Conservation (phyloP, 2,888 invertebrate species). For the Campaea margaritaria region DNA sequence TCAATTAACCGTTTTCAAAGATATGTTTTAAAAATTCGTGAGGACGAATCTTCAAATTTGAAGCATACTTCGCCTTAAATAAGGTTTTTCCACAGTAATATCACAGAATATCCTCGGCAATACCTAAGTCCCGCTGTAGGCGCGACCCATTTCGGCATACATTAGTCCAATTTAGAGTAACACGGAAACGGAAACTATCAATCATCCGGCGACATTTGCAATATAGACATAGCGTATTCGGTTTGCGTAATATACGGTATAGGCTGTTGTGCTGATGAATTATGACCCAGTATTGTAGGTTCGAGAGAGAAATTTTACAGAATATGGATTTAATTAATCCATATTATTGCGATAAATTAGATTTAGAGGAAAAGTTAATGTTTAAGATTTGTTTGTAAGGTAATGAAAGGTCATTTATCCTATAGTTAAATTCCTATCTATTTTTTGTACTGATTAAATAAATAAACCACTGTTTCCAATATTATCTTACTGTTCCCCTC, state of each 20-base stretch:
- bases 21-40: no score
- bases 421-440: no score
- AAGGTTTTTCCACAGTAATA: conserved; percentile 29
- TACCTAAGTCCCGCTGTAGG: conserved; percentile 24
- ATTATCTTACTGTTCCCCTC: no score
- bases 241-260: conserved; percentile 21
- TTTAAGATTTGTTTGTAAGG: no score
- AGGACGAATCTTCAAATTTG: no score
- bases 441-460: no score
- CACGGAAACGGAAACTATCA: conserved; percentile 63
- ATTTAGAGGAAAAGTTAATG: no score
- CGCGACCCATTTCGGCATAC: conserved; percentile 41
- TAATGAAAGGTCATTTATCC: no score
- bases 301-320: conserved; percentile 8
- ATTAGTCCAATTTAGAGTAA: conserved; percentile 62
- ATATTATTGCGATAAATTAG: no score
- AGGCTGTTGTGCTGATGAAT: conserved; percentile 23
- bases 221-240: conserved; percentile 43
- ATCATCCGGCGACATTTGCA: conserved; percentile 63
- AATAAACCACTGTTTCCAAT: no score
- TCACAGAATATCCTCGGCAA: conserved; percentile 37
- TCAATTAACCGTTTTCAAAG: no score
- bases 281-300: conserved; percentile 17
- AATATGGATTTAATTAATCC: background rate
- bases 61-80: no score